Percentiles rank a stretch among this genome's conserved stretches.
Evolutionary conservation across 2,888 invertebrate genomes (phyloP).

Genomic region (Clitarchus hookeri): DNA sequence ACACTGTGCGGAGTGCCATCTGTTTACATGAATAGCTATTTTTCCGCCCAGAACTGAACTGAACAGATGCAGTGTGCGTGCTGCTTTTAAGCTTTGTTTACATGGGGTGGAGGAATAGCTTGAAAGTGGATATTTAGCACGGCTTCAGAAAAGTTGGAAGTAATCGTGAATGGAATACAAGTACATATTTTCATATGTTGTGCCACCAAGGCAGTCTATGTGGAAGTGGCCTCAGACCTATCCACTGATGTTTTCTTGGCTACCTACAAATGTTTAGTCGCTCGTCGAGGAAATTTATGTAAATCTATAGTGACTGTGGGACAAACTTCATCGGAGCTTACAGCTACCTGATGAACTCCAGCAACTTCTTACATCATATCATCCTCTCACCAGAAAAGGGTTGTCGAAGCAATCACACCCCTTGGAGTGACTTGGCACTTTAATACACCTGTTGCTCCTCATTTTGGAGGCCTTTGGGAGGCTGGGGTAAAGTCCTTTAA

Average conservation of each 20-base stretch:
- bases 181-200: neutral
- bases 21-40: no score
- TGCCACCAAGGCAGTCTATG: neutral
- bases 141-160: no score
- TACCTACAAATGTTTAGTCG: neutral
- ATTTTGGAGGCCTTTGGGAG: neutral
- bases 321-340: neutral
- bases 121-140: no score
- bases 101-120: no score
- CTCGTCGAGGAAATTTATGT: neutral
- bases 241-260: neutral
- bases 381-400: neutral
- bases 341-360: neutral
- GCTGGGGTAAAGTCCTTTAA: neutral
- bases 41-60: no score
- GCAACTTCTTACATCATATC: neutral
- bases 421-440: neutral
- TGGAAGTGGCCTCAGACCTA: neutral
- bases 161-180: no score
- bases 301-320: neutral
- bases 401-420: neutral
- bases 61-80: no score
- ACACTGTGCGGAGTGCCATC: no score
- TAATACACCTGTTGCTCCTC: neutral
- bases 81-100: no score